Evolutionary conservation across 1,140 invertebrate genomes (phyloP).

Genomic region (Drosophila miranda): DNA sequence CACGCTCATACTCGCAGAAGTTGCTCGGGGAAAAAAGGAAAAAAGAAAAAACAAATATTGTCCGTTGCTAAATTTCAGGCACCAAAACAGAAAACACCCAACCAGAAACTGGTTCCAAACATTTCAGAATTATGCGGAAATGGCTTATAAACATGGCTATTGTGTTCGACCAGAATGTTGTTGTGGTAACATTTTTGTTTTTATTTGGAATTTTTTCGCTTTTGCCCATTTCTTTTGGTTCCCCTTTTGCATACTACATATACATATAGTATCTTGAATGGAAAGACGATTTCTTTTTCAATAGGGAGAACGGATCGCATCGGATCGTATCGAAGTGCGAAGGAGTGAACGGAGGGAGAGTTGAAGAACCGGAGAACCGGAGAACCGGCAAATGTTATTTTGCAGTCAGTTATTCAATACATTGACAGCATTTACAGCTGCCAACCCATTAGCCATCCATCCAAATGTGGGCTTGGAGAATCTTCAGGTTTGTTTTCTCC

Average conservation of each 20-base stretch:
- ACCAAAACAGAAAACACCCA: constrained; percentile 17
- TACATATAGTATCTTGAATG: constrained; percentile 35
- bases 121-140: constrained; percentile 75
- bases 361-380: neutral
- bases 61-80: constrained; percentile 45
- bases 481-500: neutral
- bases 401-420: constrained; percentile 50
- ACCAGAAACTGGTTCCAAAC: constrained; percentile 63
- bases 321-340: too few relatives aligned
- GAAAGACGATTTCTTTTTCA: constrained; percentile 63
- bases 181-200: constrained; percentile 16
- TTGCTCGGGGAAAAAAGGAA: too few relatives aligned
- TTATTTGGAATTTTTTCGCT: constrained; percentile 28
- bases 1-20: constrained; percentile 47
- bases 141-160: constrained; percentile 49
- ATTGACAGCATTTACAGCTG: constrained; percentile 54
- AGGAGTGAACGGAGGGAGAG: neutral
- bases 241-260: constrained; percentile 7
- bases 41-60: neutral
- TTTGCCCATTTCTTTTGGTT: constrained; percentile 33
- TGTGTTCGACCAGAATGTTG: constrained; percentile 44
- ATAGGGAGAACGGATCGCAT: constrained; percentile 24
- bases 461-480: constrained; percentile 36
- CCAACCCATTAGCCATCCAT: constrained; percentile 5
- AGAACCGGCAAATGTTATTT: constrained; percentile 32